Evolutionary conservation across 1,140 invertebrate genomes (phyloP).

Genomic region (Drosophila malerkotliana): DNA sequence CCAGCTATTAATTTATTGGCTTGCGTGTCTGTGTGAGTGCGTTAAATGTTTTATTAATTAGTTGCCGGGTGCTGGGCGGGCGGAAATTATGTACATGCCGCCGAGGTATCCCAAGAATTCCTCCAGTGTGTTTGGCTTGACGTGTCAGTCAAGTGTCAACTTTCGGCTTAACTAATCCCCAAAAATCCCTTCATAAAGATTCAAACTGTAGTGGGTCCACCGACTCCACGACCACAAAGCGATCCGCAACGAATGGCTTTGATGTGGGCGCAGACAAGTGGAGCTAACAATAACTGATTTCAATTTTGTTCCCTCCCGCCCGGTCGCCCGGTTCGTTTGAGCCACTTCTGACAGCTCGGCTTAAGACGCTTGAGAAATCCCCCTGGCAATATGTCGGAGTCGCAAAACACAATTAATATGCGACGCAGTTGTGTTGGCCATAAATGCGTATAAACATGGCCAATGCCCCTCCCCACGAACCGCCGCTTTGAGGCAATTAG

Average conservation of each 20-base stretch:
- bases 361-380: conserved; percentile 47
- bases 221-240: not conserved
- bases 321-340: not conserved
- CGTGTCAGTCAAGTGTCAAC: conserved; percentile 69
- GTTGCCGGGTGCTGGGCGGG: conserved; percentile 32
- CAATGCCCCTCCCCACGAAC: not conserved
- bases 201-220: conserved; percentile 2
- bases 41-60: conserved; percentile 80
- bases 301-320: conserved; percentile 6
- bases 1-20: conserved; percentile 63
- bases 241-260: conserved; percentile 55
- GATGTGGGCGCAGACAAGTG: conserved; percentile 68
- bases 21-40: conserved; percentile 59
- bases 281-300: conserved; percentile 33
- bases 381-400: not conserved
- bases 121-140: conserved; percentile 10
- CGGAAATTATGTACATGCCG: conserved; percentile 3
- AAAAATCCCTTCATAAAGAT: conserved; percentile 28
- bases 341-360: conserved; percentile 66
- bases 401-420: conserved; percentile 65
- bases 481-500: conserved; percentile 59
- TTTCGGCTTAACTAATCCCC: conserved; percentile 56
- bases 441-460: conserved; percentile 43
- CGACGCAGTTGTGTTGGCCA: conserved; percentile 60
- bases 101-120: conserved; percentile 38